Conservation (phyloP, 2,113 vertebrate species). For the Lynx canadensis region DNA sequence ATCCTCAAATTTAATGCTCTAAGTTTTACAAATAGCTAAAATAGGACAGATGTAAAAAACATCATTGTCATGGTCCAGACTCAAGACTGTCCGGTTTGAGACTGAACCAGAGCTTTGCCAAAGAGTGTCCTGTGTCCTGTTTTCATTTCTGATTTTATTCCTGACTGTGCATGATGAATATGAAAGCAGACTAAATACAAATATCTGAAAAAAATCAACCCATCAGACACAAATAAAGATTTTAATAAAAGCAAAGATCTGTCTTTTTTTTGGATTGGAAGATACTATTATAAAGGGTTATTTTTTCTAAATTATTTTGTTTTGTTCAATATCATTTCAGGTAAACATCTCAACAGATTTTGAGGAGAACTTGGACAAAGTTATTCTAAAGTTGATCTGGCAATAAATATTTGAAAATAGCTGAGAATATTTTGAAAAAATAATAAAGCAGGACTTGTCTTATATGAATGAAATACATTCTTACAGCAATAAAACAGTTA, state of each 20-base stretch:
- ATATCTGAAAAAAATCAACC: neutral
- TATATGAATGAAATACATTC: slow-evolving; percentile 44
- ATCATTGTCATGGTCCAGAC: neutral
- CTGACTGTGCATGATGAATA: neutral
- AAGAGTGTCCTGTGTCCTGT: neutral
- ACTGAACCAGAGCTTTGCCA: neutral
- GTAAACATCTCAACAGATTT: slow-evolving; percentile 22
- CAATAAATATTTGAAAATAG: slow-evolving; percentile 60
- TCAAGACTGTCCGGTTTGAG: neutral
- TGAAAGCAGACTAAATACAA: slow-evolving; percentile 35
- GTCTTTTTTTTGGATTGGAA: slow-evolving; percentile 1
- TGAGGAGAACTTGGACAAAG: neutral
- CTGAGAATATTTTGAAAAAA: slow-evolving; percentile 14
- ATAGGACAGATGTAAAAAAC: slow-evolving; percentile 49
- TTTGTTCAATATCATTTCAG: neutral
- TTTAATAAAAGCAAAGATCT: neutral
- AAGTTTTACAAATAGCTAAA: slow-evolving; percentile 30
- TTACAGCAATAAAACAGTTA: neutral
- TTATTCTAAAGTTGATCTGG: slow-evolving; percentile 2
- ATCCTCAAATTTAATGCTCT: slow-evolving; percentile 51
- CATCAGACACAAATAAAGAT: neutral
- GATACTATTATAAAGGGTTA: neutral
- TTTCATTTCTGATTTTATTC: slow-evolving; percentile 37
- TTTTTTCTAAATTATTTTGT: slow-evolving; percentile 19
- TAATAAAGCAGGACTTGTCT: slow-evolving; percentile 27